Conservation (phyloP, 2,888 invertebrate genomes). For the Agonopterix alstromeriana region DNA sequence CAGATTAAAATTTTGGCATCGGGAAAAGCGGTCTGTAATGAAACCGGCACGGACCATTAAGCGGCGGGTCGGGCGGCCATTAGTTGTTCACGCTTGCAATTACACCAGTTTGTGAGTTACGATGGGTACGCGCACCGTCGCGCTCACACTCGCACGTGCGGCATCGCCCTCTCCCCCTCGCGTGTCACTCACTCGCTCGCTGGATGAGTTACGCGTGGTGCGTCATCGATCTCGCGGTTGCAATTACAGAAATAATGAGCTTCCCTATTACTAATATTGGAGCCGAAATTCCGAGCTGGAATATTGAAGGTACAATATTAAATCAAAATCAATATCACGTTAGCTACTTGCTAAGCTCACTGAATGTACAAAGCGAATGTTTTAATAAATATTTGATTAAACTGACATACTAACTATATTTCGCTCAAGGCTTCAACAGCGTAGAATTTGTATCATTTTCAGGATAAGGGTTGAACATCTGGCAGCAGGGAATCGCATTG, state of each 20-base stretch:
- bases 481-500: too few relatives aligned
- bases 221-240: not conserved
- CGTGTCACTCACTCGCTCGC: not conserved
- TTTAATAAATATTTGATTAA: too few relatives aligned
- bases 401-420: too few relatives aligned
- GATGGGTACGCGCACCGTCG: slow-evolving; percentile 28
- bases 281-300: not conserved
- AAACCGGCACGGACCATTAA: slow-evolving; percentile 58
- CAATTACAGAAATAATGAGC: not conserved
- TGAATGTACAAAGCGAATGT: too few relatives aligned
- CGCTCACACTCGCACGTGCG: slow-evolving; percentile 15
- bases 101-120: slow-evolving; percentile 52
- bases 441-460: too few relatives aligned
- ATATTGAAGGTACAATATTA: not conserved
- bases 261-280: not conserved
- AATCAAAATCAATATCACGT: not conserved
- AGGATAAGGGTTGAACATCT: too few relatives aligned
- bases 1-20: slow-evolving; percentile 58
- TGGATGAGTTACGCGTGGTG: not conserved
- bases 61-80: slow-evolving; percentile 40
- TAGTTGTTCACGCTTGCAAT: slow-evolving; percentile 57
- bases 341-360: too few relatives aligned
- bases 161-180: not conserved
- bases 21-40: slow-evolving; percentile 49
- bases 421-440: too few relatives aligned